Conservation (phyloP, 2,888 invertebrate genomes). For the Callyntrura guangdongensis region DNA sequence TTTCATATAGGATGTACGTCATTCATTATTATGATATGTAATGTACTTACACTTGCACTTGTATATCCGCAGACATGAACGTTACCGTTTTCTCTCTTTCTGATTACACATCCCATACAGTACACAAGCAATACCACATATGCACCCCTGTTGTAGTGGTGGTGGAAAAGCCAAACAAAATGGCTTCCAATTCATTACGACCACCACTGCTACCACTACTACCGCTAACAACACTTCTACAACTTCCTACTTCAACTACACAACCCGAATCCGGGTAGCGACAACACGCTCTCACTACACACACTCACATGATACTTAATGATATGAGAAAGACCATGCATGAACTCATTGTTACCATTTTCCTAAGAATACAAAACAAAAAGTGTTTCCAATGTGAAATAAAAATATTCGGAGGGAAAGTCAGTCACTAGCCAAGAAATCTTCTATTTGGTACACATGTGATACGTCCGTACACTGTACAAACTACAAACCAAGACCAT, state of each 20-base stretch:
- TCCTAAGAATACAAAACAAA: background rate
- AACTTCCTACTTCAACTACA: slow-evolving; percentile 27
- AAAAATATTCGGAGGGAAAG: slow-evolving; percentile 35
- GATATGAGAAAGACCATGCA: slow-evolving; percentile 45
- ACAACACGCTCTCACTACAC: slow-evolving; percentile 17
- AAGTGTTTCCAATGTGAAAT: slow-evolving; percentile 28
- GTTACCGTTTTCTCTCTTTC: slow-evolving; percentile 13
- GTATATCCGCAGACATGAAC: slow-evolving; percentile 30
- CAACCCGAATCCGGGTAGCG: slow-evolving; percentile 48
- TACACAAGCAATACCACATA: background rate
- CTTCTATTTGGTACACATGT: background rate
- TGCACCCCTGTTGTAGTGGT: slow-evolving; percentile 7
- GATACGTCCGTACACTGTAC: background rate
- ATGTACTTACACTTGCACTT: background rate
- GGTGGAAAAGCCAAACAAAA: slow-evolving; percentile 79
- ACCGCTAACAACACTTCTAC: slow-evolving; percentile 21
- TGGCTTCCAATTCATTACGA: slow-evolving; percentile 84
- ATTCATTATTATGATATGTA: background rate
- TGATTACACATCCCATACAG: slow-evolving; percentile 57
- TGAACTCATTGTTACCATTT: slow-evolving; percentile 3
- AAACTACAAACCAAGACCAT: background rate
- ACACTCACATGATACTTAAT: slow-evolving; percentile 37
- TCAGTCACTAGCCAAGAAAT: background rate
- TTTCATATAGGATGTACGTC: background rate
- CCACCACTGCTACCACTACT: slow-evolving; percentile 74